phyloP scores from a whole-genome alignment of 1,140 invertebrate species.

The Hypsibius dujardini region DNA sequence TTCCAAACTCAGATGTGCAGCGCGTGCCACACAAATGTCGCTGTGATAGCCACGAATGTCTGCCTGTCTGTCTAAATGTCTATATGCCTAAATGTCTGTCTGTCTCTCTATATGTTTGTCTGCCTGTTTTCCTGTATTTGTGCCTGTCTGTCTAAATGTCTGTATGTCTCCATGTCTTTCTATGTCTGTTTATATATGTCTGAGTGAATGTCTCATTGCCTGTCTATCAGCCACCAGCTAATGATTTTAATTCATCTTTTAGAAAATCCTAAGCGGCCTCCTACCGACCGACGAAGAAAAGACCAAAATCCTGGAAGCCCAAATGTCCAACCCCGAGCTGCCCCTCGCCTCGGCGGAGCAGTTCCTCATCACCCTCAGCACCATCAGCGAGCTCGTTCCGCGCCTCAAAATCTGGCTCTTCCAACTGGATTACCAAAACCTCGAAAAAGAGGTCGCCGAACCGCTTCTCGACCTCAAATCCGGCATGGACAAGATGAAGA shows the following conservation, averaged over 20 bases:
- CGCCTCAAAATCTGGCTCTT: slow-evolving; percentile 93
- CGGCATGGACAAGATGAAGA: slow-evolving; percentile 70
- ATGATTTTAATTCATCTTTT: slow-evolving; percentile 25
- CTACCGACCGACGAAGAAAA: slow-evolving; percentile 91
- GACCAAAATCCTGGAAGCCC: slow-evolving; percentile 83
- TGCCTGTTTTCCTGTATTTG: too few relatives aligned
- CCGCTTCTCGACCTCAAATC: slow-evolving; percentile 94
- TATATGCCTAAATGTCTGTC: too few relatives aligned
- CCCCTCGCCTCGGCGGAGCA: slow-evolving; percentile 93
- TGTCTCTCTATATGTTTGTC: too few relatives aligned
- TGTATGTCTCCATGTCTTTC: too few relatives aligned
- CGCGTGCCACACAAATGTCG: too few relatives aligned
- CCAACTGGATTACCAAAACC: slow-evolving; percentile 89
- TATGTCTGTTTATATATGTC: too few relatives aligned
- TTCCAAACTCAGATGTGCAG: too few relatives aligned
- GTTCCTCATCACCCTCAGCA: slow-evolving; percentile 81
- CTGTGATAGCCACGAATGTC: too few relatives aligned
- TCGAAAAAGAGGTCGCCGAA: slow-evolving; percentile 92
- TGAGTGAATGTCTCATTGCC: too few relatives aligned
- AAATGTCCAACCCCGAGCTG: slow-evolving; percentile 75
- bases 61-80: too few relatives aligned
- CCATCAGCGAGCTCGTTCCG: slow-evolving; percentile 83
- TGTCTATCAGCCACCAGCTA: too few relatives aligned
- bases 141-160: too few relatives aligned
- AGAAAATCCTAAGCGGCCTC: slow-evolving; percentile 84